Evolutionary conservation across 2,797 vertebrate species (phyloP).

Genomic region (Coregonus sp.): DNA sequence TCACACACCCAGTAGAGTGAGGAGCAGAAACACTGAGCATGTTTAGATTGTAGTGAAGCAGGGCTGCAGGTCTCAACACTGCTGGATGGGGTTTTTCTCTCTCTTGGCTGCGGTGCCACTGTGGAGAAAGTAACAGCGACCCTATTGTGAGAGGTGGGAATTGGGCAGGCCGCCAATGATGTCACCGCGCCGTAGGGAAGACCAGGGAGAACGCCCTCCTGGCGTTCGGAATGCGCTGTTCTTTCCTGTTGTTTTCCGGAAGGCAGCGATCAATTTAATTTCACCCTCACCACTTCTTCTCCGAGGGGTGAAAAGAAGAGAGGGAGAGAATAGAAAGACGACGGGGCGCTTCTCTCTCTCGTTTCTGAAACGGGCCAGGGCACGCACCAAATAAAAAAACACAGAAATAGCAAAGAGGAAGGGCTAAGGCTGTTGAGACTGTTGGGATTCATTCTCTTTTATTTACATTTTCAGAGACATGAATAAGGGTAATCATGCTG

Average conservation of each 20-base stretch:
- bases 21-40: background rate
- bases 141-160: constrained; percentile 75
- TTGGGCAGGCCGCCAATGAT: constrained; percentile 75
- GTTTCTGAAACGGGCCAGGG: constrained; percentile 36
- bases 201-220: constrained; percentile 56
- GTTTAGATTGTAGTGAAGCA: background rate
- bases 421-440: constrained; percentile 13
- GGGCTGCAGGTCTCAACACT: constrained; percentile 49
- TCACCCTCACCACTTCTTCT: constrained; percentile 61
- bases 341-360: constrained; percentile 17
- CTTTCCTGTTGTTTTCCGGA: constrained; percentile 71
- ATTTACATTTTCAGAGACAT: constrained; percentile 18
- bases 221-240: constrained; percentile 14
- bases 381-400: constrained; percentile 8
- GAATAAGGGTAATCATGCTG: constrained; percentile 62
- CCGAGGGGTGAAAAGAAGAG: constrained; percentile 2
- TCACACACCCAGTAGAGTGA: background rate
- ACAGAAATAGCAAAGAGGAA: background rate
- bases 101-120: constrained; percentile 58
- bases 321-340: constrained; percentile 46
- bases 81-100: constrained; percentile 42
- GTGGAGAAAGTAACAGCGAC: constrained; percentile 70
- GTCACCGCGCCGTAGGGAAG: constrained; percentile 72
- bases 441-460: constrained; percentile 24
- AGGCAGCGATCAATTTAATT: constrained; percentile 71